phyloP scores from a whole-genome alignment of 2,797 vertebrate species.

The Euphonia xanthogaster region DNA sequence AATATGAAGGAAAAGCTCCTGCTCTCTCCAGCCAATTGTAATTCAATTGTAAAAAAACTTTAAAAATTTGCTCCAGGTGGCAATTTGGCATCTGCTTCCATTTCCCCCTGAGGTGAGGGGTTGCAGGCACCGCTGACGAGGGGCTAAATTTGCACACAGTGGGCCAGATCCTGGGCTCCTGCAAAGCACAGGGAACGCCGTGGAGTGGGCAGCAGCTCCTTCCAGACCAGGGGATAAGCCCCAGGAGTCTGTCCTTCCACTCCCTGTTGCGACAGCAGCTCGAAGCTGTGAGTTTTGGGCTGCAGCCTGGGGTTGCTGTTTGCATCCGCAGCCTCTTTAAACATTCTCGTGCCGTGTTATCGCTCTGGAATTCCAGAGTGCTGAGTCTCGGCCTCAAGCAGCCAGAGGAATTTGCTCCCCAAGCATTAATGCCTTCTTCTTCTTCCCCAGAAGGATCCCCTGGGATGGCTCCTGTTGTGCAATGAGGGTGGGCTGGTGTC shows the following conservation, averaged over 20 bases:
- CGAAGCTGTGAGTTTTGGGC: background rate
- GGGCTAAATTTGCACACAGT: background rate
- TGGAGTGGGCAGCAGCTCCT: background rate
- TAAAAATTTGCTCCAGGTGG: constrained; percentile 15
- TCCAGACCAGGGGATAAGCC: background rate
- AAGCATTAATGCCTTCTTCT: background rate
- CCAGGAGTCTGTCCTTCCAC: background rate
- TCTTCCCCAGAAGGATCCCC: background rate
- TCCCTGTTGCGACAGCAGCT: background rate
- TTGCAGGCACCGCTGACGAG: background rate
- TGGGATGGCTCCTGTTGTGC: background rate
- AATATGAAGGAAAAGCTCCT: background rate
- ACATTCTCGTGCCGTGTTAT: background rate
- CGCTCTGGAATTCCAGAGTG: constrained; percentile 16
- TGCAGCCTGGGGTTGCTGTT: background rate
- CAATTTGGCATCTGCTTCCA: constrained; percentile 5
- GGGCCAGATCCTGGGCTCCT: background rate
- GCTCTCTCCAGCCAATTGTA: background rate
- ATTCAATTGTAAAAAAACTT: background rate
- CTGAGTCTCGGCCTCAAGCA: constrained; percentile 34
- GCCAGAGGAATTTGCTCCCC: constrained; percentile 52
- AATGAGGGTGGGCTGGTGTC: background rate
- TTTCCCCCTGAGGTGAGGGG: background rate
- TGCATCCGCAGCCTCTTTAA: background rate
- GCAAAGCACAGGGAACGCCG: accelerated